Evolutionary conservation across 2,888 invertebrate genomes (phyloP).

Genomic region (Pheosia gnoma): DNA sequence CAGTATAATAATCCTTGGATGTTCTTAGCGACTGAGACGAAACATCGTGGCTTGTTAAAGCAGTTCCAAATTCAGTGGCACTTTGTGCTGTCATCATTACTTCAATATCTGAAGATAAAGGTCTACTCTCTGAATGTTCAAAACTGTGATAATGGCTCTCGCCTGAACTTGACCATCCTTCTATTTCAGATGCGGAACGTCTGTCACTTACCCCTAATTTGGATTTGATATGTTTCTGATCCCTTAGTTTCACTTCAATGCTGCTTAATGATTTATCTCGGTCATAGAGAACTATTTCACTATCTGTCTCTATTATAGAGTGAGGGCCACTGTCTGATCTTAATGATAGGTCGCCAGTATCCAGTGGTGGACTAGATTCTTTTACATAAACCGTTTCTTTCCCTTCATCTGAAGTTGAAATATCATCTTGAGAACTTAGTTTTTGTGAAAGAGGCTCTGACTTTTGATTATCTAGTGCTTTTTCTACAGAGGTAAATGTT

Average conservation of each 20-base stretch:
- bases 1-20: constrained; percentile 94
- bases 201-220: constrained; percentile 84
- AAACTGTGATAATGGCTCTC: constrained; percentile 96
- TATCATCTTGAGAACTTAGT: constrained; percentile 73
- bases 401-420: constrained; percentile 83
- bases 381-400: constrained; percentile 74
- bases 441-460: constrained; percentile 71
- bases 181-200: constrained; percentile 90
- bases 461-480: constrained; percentile 64
- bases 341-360: constrained; percentile 69
- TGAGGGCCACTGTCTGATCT: constrained; percentile 80
- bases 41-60: constrained; percentile 90
- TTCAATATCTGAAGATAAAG: constrained; percentile 94
- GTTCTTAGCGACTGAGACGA: constrained; percentile 89
- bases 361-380: constrained; percentile 73
- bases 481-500: constrained; percentile 43
- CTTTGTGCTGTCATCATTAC: constrained; percentile 89
- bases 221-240: constrained; percentile 77
- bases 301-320: constrained; percentile 80
- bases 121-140: constrained; percentile 91
- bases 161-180: constrained; percentile 93
- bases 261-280: constrained; percentile 76
- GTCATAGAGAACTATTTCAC: constrained; percentile 73
- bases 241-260: constrained; percentile 74
- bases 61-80: constrained; percentile 94